A percentile compares a stretch with the other conserved stretches of the same genome.
These are phyloP conservation scores for Liolophura sinensis DNA, from an alignment of 1,140 invertebrate species.

Conservation along the genomic window DNA sequence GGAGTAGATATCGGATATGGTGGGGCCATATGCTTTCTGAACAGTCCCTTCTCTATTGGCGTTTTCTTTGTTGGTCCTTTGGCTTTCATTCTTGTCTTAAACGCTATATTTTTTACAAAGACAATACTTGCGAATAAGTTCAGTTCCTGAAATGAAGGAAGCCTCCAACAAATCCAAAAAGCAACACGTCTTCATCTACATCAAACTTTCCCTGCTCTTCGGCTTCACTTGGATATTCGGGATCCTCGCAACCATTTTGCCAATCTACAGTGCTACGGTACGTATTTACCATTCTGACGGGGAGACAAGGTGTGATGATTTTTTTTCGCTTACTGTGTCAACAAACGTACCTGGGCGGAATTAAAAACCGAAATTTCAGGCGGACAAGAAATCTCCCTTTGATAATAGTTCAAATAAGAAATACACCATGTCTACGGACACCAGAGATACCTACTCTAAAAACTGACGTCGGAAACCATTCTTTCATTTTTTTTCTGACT, in stretches of 20 bases:
- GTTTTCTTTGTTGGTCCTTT: constrained; percentile 17
- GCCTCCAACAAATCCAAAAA: constrained; percentile 2
- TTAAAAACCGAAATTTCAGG: too few relatives aligned
- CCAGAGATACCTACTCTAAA: too few relatives aligned
- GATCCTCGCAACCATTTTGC: constrained; percentile 60
- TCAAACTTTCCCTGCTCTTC: constrained; percentile 52
- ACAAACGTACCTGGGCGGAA: too few relatives aligned
- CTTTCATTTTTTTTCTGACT: too few relatives aligned
- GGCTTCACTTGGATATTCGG: constrained; percentile 65
- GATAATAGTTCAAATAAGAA: too few relatives aligned
- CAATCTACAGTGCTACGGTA: constrained; percentile 59
- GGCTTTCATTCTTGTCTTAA: constrained; percentile 13
- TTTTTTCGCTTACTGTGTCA: constrained; percentile 59
- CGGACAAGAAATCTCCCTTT: too few relatives aligned
- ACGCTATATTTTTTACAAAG: constrained; percentile 20
- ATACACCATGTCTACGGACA: too few relatives aligned
- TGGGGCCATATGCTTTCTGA: constrained; percentile 17
- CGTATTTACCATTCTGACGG: constrained; percentile 63
- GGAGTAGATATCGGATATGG: constrained; percentile 23
- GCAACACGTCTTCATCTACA: constrained; percentile 19
- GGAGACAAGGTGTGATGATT: constrained; percentile 66
- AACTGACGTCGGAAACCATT: too few relatives aligned
- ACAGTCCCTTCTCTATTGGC: constrained; percentile 7
- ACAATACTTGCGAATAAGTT: constrained; percentile 12
- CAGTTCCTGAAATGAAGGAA: not conserved